Evolutionary conservation across 2,113 vertebrate species (phyloP), one percentile per base, ranked within the genome.

Genomic region (Axis porcinus): DNA sequence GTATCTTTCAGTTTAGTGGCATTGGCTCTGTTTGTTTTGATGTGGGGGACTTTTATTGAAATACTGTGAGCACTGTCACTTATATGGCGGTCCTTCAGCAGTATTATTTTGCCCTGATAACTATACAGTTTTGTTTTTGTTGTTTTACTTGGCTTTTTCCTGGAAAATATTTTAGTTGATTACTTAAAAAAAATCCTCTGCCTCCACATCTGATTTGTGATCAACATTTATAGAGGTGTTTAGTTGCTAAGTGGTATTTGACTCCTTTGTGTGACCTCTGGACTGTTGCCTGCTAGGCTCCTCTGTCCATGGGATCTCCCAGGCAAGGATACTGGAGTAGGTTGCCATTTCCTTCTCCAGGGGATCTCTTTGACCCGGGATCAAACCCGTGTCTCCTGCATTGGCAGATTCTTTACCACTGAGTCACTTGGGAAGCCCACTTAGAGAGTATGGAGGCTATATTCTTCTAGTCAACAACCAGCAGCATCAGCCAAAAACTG

Each of bases 101-200:
- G 12, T 45, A 47, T 43, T 79, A 78, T 81, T 83, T 94, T 96
- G n/a, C 43, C 11, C 25, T 94, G 54, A 43, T 67, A 85, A 87
- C 11, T 62, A 4, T 70, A 74, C 15, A 91, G 0, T 95, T 93
- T 94, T 96, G 57, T 79, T 89, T 93, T 96, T 91, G 43, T 87
- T 96, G 55, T 84, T 55, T 87, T 92, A 70, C 47, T 67, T 97
- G 58, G 9, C 14, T 83, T 92, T 95, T 97, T 91, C 57, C 19
- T 96, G 54, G 45, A 86, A 95, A 91, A 27, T 70, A 92, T 36
- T 96, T 95, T 54, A 90, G 81, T 91, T 89, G 54, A 62, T 67
- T 33, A 88, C 45, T 94, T 97, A 23, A 43, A 96, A 96, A 86
- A 89, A 55, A 54, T 40, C 3, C 9, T 25, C 30, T 96, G 47